A percentile compares a stretch with the other conserved stretches of the same genome.
phyloP scores from a whole-genome alignment of 1,140 invertebrate genomes.

The Lithobius niger region DNA sequence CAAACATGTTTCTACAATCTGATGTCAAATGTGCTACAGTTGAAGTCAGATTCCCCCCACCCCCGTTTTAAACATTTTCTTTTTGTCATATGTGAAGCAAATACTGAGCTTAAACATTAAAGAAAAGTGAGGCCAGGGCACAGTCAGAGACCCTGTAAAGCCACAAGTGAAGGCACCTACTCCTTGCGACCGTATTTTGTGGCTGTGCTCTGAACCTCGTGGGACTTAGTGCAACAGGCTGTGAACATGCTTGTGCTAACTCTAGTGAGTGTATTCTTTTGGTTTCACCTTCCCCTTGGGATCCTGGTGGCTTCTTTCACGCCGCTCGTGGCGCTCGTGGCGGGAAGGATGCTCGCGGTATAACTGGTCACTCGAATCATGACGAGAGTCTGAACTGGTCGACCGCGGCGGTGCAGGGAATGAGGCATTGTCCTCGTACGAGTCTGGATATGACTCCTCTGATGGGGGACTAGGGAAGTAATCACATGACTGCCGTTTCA shows the following conservation, averaged over 20 bases:
- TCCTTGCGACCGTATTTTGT: too few species aligned
- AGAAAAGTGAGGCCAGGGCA: too few species aligned
- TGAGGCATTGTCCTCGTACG: slow-evolving; percentile 18
- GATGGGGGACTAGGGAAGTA: slow-evolving; percentile 21
- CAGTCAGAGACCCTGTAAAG: not conserved
- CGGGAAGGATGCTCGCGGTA: not conserved
- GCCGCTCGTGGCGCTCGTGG: not conserved
- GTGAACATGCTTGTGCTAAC: not conserved
- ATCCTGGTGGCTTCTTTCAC: not conserved
- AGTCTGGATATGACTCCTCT: slow-evolving; percentile 19
- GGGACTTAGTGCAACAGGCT: not conserved
- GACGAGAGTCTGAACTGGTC: slow-evolving; percentile 7
- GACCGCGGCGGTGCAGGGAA: slow-evolving; percentile 13
- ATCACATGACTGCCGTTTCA: slow-evolving; percentile 20
- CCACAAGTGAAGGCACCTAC: not conserved
- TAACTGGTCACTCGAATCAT: slow-evolving; percentile 10
- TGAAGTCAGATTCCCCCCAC: too few species aligned
- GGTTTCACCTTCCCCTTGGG: slow-evolving; percentile 12
- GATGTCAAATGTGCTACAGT: too few species aligned
- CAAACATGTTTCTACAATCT: too few species aligned
- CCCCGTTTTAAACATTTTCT: too few species aligned
- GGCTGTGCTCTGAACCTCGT: not conserved
- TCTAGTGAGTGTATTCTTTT: slow-evolving; percentile 13
- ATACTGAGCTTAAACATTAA: too few species aligned
- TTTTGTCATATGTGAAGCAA: too few species aligned